Base-by-base conservation (phyloP, 1,140 invertebrate genomes). In the Colletes gigas region DNA sequence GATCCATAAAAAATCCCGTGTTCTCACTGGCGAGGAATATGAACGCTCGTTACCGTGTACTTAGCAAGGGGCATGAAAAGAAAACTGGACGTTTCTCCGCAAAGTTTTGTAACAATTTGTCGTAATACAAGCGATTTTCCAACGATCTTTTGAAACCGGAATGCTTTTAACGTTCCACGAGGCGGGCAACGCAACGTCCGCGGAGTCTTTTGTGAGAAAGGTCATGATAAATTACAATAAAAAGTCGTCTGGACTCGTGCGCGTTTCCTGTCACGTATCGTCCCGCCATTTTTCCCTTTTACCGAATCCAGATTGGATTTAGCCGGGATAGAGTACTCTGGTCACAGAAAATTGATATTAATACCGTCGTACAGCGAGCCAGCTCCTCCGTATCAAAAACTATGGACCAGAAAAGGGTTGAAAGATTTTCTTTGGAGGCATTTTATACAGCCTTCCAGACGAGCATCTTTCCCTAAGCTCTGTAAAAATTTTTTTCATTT, bases 181-280 rank as follows among this genome's bases (percentile, higher is more conserved):
- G n/a, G 55, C 15, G 12, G 52, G 47, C 60, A 78, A 69, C 44
- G 67, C 30, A 78, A 62, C 47, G 47, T 70, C 66, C 14, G n/a
- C 14, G n/a, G 17, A 12, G 5, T 78, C 44, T 19, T 78, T 62
- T 71, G 57, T 78, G 62, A 41, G 76, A 78, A 71, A 78, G 76
- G 67, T 78, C 76, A 78, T 78, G 76, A 78, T 78, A 78, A 78
- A 71, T 78, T 78, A 78, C 67, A 44, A 70, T 78, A 62, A 78
- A 78, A 67, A 69, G 57, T 59, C 9, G 44, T 14, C 7, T 12
- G 30, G 55, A 19, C 10, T 44, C 52, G 21, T 39, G 57, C 41
- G 55, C 47, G 19, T 78, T 78, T 78, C 76, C 76, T 63, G 76
- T 78, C 76, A 78, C 76, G 76, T 78, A 78, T 21, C 21, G 47